Conservation (phyloP, 2,797 vertebrate genomes). For the Meda fulgida region DNA sequence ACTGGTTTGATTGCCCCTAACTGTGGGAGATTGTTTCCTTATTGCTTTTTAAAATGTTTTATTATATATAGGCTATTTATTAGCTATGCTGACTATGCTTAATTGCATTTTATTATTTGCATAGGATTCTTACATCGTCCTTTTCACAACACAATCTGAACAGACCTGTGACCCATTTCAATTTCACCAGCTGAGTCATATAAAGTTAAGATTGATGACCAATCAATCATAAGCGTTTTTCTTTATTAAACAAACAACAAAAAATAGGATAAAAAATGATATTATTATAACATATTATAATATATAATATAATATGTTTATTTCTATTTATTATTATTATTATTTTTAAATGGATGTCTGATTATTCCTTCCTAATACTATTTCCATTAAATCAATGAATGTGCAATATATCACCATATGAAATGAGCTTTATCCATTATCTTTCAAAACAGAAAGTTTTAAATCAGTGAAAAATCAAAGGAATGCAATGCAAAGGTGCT, state of each 20-base stretch:
- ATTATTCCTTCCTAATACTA: not conserved
- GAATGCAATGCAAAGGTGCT: not conserved
- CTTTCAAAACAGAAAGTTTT: slow-evolving; percentile 14
- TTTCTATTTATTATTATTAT: too few relatives aligned
- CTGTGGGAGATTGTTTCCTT: not conserved
- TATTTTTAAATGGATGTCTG: too few relatives aligned
- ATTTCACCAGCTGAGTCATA: not conserved
- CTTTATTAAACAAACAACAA: not conserved
- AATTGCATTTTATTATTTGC: not conserved
- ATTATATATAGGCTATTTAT: not conserved
- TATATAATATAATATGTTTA: too few relatives aligned
- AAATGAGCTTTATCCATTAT: not conserved
- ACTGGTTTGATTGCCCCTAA: not conserved
- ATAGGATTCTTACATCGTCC: not conserved
- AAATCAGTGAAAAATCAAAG: not conserved
- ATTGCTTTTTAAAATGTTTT: not conserved
- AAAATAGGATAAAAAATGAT: not conserved
- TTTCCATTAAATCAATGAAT: not conserved
- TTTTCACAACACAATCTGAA: not conserved
- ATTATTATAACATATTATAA: not conserved
- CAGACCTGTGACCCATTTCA: not conserved
- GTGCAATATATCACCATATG: not conserved
- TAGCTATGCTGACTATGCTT: not conserved
- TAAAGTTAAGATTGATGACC: slow-evolving; percentile 20
- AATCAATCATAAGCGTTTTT: not conserved